phyloP scores from a whole-genome alignment of 2,797 vertebrate species.

The Esox lucius region DNA sequence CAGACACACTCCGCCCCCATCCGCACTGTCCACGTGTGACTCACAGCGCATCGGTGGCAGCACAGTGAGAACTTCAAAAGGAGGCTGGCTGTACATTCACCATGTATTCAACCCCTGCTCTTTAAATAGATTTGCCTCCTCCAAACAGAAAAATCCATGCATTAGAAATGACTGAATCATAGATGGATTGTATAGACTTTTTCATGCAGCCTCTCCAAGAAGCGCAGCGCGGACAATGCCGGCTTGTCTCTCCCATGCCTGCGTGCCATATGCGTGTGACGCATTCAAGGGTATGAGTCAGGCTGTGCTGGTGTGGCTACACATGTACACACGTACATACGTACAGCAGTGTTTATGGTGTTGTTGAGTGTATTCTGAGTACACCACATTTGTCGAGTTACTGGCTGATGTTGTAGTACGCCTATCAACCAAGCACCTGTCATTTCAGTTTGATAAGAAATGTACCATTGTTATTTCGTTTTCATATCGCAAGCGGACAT shows the following conservation, averaged over 20 bases:
- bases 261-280: conserved; percentile 16
- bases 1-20: conserved; percentile 58
- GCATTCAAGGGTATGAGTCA: conserved; percentile 17
- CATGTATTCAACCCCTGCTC: conserved; percentile 65
- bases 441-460: background rate
- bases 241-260: conserved; percentile 27
- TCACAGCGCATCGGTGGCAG: conserved; percentile 62
- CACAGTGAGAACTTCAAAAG: conserved; percentile 72
- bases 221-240: conserved; percentile 33
- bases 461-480: background rate
- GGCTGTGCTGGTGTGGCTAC: conserved; percentile 9
- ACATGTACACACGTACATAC: background rate
- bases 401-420: background rate
- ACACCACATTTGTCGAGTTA: background rate
- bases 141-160: conserved; percentile 62
- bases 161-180: conserved; percentile 73
- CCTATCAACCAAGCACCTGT: background rate
- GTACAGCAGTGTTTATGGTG: background rate
- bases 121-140: conserved; percentile 73
- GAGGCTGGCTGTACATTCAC: conserved; percentile 71
- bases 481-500: conserved; percentile 9
- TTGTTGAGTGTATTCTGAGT: conserved; percentile 13
- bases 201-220: conserved; percentile 25
- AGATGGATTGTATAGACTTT: conserved; percentile 60
- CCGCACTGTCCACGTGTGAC: conserved; percentile 73